These are phyloP conservation scores for Idris sp. DNA, from an alignment of 1,140 invertebrate genomes.

Conservation along the genomic window DNA sequence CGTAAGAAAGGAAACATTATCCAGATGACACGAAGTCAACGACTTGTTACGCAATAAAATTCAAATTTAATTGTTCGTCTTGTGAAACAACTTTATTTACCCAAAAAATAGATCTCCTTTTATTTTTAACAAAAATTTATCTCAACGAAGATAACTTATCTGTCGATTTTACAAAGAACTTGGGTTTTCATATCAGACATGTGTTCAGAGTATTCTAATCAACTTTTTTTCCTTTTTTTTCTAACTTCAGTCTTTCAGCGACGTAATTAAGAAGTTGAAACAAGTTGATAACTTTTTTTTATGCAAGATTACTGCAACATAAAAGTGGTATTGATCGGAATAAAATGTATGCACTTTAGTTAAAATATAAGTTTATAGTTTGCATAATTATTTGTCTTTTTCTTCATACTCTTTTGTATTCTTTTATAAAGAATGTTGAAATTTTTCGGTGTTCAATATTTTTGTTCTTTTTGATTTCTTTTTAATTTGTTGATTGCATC, in stretches of 20 bases:
- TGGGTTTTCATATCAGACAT: slow-evolving; percentile 2
- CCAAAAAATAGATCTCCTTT: slow-evolving; percentile 3
- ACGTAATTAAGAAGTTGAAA: slow-evolving; percentile 46
- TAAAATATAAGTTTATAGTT: no score
- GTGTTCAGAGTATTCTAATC: slow-evolving; percentile 36
- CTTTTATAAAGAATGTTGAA: no score
- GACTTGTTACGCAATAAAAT: slow-evolving; percentile 16
- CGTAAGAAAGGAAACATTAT: slow-evolving; percentile 32
- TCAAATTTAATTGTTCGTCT: slow-evolving; percentile 31
- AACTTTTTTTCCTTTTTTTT: slow-evolving; percentile 26
- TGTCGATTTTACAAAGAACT: no score
- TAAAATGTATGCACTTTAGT: slow-evolving; percentile 4
- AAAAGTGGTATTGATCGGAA: slow-evolving; percentile 42
- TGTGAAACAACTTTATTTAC: background rate
- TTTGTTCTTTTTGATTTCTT: no score
- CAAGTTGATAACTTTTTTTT: slow-evolving; percentile 44
- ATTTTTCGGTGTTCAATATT: background rate
- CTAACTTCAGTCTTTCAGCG: slow-evolving; percentile 12
- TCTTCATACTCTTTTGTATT: no score
- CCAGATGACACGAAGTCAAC: slow-evolving; percentile 31
- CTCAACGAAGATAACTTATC: no score
- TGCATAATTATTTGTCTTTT: background rate
- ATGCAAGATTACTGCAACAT: slow-evolving; percentile 32
- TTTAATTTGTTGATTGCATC: no score
- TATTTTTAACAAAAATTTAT: slow-evolving; percentile 11